Evolutionary conservation across 2,888 invertebrate genomes (phyloP), one percentile per base, ranked within the genome.

Genomic region (Xanthostigma xanthostigma): DNA sequence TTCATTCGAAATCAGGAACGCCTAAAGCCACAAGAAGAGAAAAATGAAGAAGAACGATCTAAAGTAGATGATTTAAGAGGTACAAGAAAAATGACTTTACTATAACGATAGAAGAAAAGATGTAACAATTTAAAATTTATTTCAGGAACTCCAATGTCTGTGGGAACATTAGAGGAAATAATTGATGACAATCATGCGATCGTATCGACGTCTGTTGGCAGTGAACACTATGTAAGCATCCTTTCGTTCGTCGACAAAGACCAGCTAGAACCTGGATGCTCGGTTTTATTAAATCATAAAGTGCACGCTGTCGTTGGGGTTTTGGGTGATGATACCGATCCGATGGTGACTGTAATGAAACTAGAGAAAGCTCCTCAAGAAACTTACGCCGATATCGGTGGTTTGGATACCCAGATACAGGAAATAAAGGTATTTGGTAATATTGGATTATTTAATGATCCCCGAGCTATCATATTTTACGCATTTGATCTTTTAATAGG

Each of bases 281-380:
- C 97, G 2, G 98, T 98, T 3, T 73, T 99, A 8, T 73, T 98
- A 8, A 99, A 99, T 68, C 98, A 98, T 66, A 99, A 98, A 78
- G 96, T 96, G 2, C 96, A 98, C 73, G 95, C 96, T 43, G 96
- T 98, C n/a, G 96, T 98, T 35, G 97, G 98, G 48, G 95, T 97
- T 0, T 69, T 97, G n/a, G 87, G 93, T 27, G 98, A 98, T 70
- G 97, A 98, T 64, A 97, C 96, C 10, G 98, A 99, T 70, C 98
- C 98, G 5, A 98, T 98, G 97, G 98, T 99, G 3, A 97, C 96
- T 10, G 98, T 99, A 2, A 99, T 98, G 98, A 99, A 98, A 67
- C 70, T 98, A 42, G 98, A 99, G 64, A 99, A 99, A 63, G 98
- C 98, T 9, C 98, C 98, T 1, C 96, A 95, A 65, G 98, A 98